A percentile compares a stretch with the other conserved stretches of the same genome.
Evolutionary conservation across 2,888 invertebrate species (phyloP).

Genomic region (Microctonus brassicae): DNA sequence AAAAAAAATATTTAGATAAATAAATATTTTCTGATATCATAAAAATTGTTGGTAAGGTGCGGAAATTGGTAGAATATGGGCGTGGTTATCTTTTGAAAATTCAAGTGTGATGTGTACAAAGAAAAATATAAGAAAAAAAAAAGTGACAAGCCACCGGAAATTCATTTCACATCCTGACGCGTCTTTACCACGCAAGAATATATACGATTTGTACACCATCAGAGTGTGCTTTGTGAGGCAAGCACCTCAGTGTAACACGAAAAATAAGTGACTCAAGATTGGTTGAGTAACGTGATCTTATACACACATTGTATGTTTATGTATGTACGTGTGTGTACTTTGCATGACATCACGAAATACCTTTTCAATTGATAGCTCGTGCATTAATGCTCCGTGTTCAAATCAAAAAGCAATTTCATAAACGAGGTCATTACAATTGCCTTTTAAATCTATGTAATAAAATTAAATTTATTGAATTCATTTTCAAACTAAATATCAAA

Average conservation of each 20-base stretch:
- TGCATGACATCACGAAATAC: slow-evolving; percentile 35
- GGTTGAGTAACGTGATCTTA: slow-evolving; percentile 30
- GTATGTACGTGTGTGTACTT: not conserved
- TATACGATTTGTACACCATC: not conserved
- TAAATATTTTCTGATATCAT: too few species aligned
- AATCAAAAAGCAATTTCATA: slow-evolving; percentile 21
- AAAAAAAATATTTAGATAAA: too few species aligned
- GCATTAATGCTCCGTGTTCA: not conserved
- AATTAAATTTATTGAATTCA: slow-evolving; percentile 17
- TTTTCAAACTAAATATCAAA: not conserved
- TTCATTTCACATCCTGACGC: slow-evolving; percentile 2
- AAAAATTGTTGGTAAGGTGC: too few species aligned
- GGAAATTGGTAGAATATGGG: too few species aligned
- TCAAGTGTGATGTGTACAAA: too few species aligned
- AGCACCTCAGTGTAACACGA: slow-evolving; percentile 19
- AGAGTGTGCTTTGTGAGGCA: not conserved
- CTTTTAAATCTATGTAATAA: slow-evolving; percentile 1
- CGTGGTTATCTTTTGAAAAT: too few species aligned
- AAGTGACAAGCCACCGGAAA: not conserved
- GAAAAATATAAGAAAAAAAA: not conserved
- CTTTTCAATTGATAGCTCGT: slow-evolving; percentile 24
- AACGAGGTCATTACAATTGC: slow-evolving; percentile 28
- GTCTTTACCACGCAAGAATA: slow-evolving; percentile 18
- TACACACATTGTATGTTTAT: not conserved
- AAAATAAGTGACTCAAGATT: slow-evolving; percentile 33